These are phyloP conservation scores for Procambarus clarkii DNA, from an alignment of 1,140 invertebrate genomes.

Conservation along the genomic window DNA sequence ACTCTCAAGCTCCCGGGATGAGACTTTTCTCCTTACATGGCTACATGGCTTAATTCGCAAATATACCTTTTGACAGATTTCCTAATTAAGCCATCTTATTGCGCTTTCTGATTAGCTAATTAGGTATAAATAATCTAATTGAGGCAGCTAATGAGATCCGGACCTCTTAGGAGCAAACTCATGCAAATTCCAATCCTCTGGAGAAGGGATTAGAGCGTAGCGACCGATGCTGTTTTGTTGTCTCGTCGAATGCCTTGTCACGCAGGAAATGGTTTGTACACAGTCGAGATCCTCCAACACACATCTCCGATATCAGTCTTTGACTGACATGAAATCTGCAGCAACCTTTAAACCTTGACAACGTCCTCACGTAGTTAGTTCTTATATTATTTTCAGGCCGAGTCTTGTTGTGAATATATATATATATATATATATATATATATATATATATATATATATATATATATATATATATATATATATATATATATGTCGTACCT, in stretches of 20 bases:
- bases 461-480: too few species aligned
- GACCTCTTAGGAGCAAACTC: neutral
- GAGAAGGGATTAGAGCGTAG: neutral
- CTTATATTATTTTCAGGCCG: too few species aligned
- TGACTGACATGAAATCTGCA: too few species aligned
- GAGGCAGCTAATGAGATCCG: neutral
- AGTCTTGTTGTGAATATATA: neutral
- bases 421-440: neutral
- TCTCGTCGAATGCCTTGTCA: neutral
- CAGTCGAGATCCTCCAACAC: too few species aligned
- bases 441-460: too few species aligned
- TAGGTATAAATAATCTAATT: neutral
- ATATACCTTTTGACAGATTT: neutral
- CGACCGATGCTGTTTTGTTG: neutral
- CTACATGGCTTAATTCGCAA: neutral
- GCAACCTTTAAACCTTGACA: too few species aligned
- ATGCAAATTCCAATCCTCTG: neutral
- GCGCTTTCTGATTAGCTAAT: conserved; percentile 3
- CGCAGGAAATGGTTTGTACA: neutral
- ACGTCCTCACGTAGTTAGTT: too few species aligned
- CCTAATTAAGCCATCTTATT: neutral
- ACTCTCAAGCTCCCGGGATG: neutral
- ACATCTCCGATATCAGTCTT: too few species aligned
- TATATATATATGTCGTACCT: too few species aligned
- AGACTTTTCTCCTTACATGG: neutral